These are phyloP conservation scores for Oncorhynchus masou DNA, from an alignment of 2,113 vertebrate genomes.

Conservation along the genomic window DNA sequence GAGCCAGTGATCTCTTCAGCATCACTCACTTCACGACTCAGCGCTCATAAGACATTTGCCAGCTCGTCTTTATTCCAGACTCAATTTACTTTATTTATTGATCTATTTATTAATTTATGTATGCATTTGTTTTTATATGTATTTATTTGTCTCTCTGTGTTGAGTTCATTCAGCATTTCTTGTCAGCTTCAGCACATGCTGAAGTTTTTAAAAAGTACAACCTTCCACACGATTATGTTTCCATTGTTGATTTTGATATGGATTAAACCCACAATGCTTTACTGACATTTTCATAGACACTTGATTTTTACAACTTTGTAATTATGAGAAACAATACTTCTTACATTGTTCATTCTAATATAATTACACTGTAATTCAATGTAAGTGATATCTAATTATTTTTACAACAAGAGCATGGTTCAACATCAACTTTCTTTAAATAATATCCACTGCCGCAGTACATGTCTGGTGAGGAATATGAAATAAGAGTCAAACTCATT, in stretches of 20 bases:
- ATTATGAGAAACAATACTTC: too few species aligned
- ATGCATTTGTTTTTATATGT: background rate
- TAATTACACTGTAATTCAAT: background rate
- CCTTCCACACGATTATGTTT: too few species aligned
- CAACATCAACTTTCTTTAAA: background rate
- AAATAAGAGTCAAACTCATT: conserved; percentile 19
- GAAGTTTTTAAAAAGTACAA: too few species aligned
- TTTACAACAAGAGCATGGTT: background rate
- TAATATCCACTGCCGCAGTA: conserved; percentile 4
- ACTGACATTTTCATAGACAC: too few species aligned
- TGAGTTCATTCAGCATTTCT: background rate
- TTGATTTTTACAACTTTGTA: too few species aligned
- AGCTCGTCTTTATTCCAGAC: conserved; percentile 46
- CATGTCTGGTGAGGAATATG: conserved; percentile 24
- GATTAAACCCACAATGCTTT: background rate
- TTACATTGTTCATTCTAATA: background rate
- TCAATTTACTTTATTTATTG: conserved; percentile 39
- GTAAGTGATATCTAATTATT: background rate
- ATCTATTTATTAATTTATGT: background rate
- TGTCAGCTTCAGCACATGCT: background rate
- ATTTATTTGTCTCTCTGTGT: background rate
- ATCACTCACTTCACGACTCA: conserved; percentile 40
- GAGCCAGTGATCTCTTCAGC: conserved; percentile 26
- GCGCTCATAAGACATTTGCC: conserved; percentile 39
- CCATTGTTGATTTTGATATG: too few species aligned